Evolutionary conservation across 2,113 vertebrate genomes (phyloP), one percentile per base, ranked within the genome.

Genomic region (Lepisosteus osseus): DNA sequence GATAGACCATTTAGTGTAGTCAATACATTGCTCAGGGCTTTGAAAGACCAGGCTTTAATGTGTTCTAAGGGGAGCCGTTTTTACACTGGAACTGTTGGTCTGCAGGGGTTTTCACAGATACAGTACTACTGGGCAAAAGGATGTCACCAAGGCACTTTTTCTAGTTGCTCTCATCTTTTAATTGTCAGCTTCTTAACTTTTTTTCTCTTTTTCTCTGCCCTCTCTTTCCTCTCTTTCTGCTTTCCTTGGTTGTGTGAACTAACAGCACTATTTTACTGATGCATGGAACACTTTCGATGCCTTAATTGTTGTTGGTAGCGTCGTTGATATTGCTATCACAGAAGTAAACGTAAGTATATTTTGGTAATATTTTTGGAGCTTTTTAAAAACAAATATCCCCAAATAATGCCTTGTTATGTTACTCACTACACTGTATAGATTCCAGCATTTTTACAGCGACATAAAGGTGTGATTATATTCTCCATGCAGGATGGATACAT

Each of bases 241-340:
- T 86, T 89, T 83, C 88, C 77, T 89, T 89, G 90, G 86, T 89
- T 81, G 89, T 90, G 88, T 90, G 87, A 93, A 94, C 91, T 93
- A 90, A 95, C 95, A 99, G 97, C 97, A 99, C 94, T 99, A 99
- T 98, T 98, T 99, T 91, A 94, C 96, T 94, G 97, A 99, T 92
- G 97, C 97, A 94, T 99, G 97, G 97, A 99, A 99, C 95, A 97
- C 97, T 90, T 99, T 99, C 93, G 97, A 99, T 95, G 97, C 97
- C 95, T 97, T 99, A 97, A 99, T 99, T 94, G 97, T 99, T 95
- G 97, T 99, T 82, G 97, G 97, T 98, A 99, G 97, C 94, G 95
- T 99, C 92, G 97, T 99, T 91, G 97, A 99, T 93, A 99, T 99
- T 93, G 97, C 97, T 92, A 98, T 99, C 93, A 99, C 96, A 88